These are phyloP conservation scores for Rhinogobio ventralis DNA, from an alignment of 2,797 vertebrate genomes.

Conservation along the genomic window DNA sequence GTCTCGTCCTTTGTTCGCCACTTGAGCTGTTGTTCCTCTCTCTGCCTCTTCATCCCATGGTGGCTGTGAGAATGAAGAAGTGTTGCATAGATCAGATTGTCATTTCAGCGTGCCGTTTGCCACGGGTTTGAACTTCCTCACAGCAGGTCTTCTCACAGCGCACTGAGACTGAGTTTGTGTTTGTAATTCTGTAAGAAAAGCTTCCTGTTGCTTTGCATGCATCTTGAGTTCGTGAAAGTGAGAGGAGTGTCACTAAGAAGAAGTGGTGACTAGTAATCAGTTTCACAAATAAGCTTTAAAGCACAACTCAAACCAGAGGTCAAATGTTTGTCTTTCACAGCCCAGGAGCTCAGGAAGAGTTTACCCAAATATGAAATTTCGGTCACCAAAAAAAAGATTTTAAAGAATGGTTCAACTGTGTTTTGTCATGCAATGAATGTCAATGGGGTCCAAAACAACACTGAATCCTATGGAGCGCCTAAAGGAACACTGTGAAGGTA, in stretches of 20 bases:
- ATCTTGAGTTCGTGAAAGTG: not conserved
- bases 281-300: not conserved
- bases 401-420: not conserved
- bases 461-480: not conserved
- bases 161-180: conserved; percentile 15
- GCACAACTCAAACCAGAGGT: not conserved
- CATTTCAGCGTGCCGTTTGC: conserved; percentile 55
- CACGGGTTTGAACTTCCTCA: conserved; percentile 34
- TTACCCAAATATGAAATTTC: not conserved
- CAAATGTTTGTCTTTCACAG: not conserved
- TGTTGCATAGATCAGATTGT: conserved; percentile 73
- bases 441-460: no score
- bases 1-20: conserved; percentile 14
- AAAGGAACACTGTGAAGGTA: not conserved
- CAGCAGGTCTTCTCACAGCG: not conserved
- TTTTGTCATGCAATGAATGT: not conserved
- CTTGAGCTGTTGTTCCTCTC: conserved; percentile 13
- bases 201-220: not conserved
- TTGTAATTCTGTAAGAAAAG: not conserved
- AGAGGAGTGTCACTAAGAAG: not conserved
- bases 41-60: conserved; percentile 58
- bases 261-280: not conserved
- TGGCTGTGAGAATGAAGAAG: conserved; percentile 59
- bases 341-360: not conserved
- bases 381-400: not conserved